These are phyloP conservation scores for Heliconius charithonia DNA, from an alignment of 2,888 invertebrate genomes.

Conservation along the genomic window DNA sequence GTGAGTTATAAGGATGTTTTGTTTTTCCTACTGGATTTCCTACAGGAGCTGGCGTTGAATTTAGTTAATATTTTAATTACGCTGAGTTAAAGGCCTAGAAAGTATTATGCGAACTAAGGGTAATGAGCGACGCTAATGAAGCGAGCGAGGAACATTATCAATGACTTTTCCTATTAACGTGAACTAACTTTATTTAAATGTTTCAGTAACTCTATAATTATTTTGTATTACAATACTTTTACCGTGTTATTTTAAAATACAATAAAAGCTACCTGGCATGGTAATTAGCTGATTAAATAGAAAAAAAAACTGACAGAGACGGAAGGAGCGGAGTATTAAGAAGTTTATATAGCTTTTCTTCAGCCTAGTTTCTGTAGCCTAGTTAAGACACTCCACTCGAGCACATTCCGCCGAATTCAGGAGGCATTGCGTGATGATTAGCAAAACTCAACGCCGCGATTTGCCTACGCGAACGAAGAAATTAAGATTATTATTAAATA, in stretches of 20 bases:
- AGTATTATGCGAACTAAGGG: conserved; percentile 44
- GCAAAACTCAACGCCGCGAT: too few species aligned
- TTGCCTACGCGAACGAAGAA: too few species aligned
- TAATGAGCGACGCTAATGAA: conserved; percentile 41
- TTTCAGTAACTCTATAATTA: conserved; percentile 15
- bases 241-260: neutral
- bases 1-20: conserved; percentile 2
- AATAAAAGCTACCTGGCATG: neutral
- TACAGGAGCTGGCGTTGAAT: conserved; percentile 25
- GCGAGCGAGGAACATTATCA: conserved; percentile 45
- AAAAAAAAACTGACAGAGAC: too few species aligned
- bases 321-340: too few species aligned
- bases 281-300: too few species aligned
- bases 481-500: too few species aligned
- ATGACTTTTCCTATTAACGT: conserved; percentile 41
- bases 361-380: too few species aligned
- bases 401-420: too few species aligned
- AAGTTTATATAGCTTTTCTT: too few species aligned
- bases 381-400: too few species aligned
- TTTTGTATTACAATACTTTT: conserved; percentile 9
- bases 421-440: too few species aligned
- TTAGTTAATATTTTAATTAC: conserved; percentile 41
- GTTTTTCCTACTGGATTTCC: neutral
- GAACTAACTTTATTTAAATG: conserved; percentile 32
- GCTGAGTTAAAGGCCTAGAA: conserved; percentile 43